A percentile compares a stretch with the other conserved stretches of the same genome.
These are phyloP conservation scores for Drosophila mauritiana DNA, from an alignment of 1,140 invertebrate genomes.

Conservation along the genomic window DNA sequence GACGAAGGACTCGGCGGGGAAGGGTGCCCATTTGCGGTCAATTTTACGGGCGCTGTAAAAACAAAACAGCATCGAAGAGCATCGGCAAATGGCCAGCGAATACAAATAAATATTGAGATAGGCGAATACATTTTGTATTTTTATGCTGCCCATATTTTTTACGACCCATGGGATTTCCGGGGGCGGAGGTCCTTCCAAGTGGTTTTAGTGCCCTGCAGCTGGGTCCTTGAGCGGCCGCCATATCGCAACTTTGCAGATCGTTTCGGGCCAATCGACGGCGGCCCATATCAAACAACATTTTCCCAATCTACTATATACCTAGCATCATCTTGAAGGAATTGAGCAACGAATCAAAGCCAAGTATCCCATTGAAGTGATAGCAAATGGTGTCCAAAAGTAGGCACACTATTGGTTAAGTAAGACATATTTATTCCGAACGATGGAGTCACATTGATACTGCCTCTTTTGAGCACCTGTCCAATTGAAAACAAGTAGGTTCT, in stretches of 20 bases:
- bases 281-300: constrained; percentile 2
- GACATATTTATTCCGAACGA: no score
- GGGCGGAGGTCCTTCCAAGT: neutral
- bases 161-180: constrained; percentile 26
- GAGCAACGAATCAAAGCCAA: neutral
- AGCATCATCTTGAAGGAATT: neutral
- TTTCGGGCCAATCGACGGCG: constrained; percentile 16
- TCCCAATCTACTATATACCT: neutral
- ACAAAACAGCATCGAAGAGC: constrained; percentile 58
- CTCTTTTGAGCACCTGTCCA: neutral
- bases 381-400: neutral
- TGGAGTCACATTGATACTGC: neutral
- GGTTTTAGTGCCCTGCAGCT: constrained; percentile 34
- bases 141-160: constrained; percentile 47
- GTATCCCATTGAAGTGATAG: neutral
- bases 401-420: neutral
- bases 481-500: neutral
- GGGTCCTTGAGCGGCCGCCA: constrained; percentile 13
- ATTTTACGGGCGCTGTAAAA: constrained; percentile 75
- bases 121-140: constrained; percentile 50
- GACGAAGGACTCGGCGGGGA: no score
- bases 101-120: constrained; percentile 52
- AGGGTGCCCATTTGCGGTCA: constrained; percentile 66
- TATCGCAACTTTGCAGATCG: constrained; percentile 33
- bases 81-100: constrained; percentile 42